Percentiles rank a stretch among this genome's conserved stretches.
Conservation (phyloP, 1,140 invertebrate species). For the Pachypsylla venusta region DNA sequence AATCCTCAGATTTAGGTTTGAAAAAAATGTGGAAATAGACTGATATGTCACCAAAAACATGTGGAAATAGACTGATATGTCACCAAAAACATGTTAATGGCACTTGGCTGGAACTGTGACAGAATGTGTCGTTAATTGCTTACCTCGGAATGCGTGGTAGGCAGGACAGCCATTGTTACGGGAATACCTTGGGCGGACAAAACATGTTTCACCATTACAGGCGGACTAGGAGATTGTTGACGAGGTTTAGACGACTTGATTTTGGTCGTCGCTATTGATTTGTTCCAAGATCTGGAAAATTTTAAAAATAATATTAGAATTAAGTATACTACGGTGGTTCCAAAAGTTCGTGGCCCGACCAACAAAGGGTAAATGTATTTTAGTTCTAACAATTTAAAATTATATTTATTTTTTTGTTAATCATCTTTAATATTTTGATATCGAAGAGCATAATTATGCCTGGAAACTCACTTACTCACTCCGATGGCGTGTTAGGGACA, state of each 20-base stretch:
- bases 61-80: no score
- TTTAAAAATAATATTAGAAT: neutral
- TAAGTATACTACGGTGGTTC: neutral
- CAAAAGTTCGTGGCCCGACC: no score
- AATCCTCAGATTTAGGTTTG: no score
- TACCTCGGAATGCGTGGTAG: conserved; percentile 29
- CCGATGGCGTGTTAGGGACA: no score
- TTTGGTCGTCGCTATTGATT: neutral
- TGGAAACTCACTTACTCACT: neutral
- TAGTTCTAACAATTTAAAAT: no score
- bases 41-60: conserved; percentile 28
- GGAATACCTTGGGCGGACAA: conserved; percentile 39
- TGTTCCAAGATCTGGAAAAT: neutral
- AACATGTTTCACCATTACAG: conserved; percentile 41
- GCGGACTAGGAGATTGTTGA: conserved; percentile 29
- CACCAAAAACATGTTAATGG: no score
- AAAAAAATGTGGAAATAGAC: neutral
- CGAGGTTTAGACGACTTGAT: conserved; percentile 24
- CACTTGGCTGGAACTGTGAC: no score
- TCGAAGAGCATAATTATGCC: neutral
- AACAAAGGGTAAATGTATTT: no score
- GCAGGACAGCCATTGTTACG: conserved; percentile 39
- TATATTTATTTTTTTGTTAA: conserved; percentile 10
- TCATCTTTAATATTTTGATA: neutral
- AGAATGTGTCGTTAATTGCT: neutral